Evolutionary conservation across 2,113 vertebrate genomes (phyloP), one percentile per base, ranked within the genome.

Genomic region (Ailurus styani): DNA sequence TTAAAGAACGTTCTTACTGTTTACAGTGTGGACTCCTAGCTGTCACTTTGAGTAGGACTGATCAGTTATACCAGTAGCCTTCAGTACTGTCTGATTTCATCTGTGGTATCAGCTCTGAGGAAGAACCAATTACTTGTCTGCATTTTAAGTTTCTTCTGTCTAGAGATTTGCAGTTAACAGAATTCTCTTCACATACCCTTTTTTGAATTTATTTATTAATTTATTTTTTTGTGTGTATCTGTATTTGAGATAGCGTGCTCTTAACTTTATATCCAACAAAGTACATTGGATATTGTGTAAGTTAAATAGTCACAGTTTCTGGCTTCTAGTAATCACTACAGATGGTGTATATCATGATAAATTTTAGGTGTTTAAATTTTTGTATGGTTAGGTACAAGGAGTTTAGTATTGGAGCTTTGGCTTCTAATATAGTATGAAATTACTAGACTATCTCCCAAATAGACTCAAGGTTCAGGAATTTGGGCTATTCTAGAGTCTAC

Each of bases 51-150:
- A 60, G 2, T 90, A 66, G 66, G 70, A 86, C 9, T 68, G 89
- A 50, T 17, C 31, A 81, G 6, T 88, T 90, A 66, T 87, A 79
- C 20, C 7, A 95, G 4, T 88, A 88, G 14, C 50, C 73, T 94
- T 95, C 90, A 94, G 81, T 93, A 55, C 37, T 95, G 4, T 42
- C 10, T 96, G 27, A 54, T 84, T 96, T 97, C 13, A 78, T 91
- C 34, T 93, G 25, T 72, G 6, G 4, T 96, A 62, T 50, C 37
- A 91, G 14, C 47, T 89, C 25, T 85, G 52, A 62, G 55, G 23
- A 96, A 94, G 47, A 93, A 55, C 29, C 78, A 66, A 57, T 83
- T 52, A 37, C 75, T 54, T 57, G 9, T 83, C 37, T 96, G 37
- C 21, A 66, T 62, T 90, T 93, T 55, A 81, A 75, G n/a, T n/a